Evolutionary conservation across 2,797 vertebrate genomes (phyloP).

Genomic region (Liparis tanakae): DNA sequence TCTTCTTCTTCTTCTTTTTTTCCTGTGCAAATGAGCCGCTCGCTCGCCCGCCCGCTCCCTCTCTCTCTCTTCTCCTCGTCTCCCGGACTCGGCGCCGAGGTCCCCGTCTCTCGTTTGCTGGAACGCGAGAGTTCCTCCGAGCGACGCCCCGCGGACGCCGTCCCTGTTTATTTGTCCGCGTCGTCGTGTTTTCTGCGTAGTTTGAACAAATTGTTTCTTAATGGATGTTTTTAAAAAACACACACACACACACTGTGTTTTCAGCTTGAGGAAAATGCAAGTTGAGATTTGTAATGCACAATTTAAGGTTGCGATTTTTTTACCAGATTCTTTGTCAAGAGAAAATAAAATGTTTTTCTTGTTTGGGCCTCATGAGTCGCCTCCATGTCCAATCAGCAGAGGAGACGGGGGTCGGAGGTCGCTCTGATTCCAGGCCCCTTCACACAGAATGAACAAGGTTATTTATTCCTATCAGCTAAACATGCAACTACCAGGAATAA

Average conservation of each 20-base stretch:
- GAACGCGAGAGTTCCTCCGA: conserved; percentile 9
- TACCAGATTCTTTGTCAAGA: neutral
- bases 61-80: conserved; percentile 18
- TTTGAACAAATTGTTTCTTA: neutral
- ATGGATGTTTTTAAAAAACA: too few relatives aligned
- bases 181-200: conserved; percentile 1
- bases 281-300: neutral
- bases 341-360: neutral
- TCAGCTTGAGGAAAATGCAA: too few relatives aligned
- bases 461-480: too few relatives aligned
- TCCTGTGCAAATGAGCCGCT: conserved; percentile 27
- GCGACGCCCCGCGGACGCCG: conserved; percentile 2
- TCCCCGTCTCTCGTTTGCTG: conserved; percentile 14
- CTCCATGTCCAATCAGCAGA: neutral
- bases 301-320: neutral
- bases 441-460: too few relatives aligned
- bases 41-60: conserved; percentile 23
- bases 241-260: too few relatives aligned
- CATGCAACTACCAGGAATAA: too few relatives aligned
- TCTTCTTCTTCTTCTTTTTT: conserved; percentile 21
- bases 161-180: conserved; percentile 19
- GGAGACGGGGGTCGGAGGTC: too few relatives aligned
- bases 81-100: neutral
- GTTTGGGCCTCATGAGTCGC: neutral
- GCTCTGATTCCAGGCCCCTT: too few relatives aligned